Evolutionary conservation across 2,888 invertebrate genomes (phyloP).

Genomic region (Stenchaetothrips biformis): DNA sequence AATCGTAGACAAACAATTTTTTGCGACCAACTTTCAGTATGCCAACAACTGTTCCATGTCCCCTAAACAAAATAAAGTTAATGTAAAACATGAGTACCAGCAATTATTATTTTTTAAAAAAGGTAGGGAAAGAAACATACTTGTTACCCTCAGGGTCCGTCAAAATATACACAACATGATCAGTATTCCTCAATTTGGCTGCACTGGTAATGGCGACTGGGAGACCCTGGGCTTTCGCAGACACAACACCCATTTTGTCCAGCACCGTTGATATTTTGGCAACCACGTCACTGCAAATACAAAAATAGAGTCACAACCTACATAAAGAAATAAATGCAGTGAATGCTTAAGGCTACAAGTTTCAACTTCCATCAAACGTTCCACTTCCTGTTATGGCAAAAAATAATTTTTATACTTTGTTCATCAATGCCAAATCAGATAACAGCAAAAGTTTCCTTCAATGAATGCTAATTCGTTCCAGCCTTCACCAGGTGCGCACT

Average conservation of each 20-base stretch:
- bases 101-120: constrained; percentile 3
- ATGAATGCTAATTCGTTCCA: too few relatives aligned
- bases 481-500: too few relatives aligned
- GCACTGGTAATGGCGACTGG: constrained; percentile 68
- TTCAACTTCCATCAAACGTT: too few relatives aligned
- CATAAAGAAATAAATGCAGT: not conserved
- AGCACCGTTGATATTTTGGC: constrained; percentile 48
- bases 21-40: constrained; percentile 86
- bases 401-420: too few relatives aligned
- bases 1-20: constrained; percentile 79
- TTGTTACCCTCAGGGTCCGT: constrained; percentile 53
- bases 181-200: constrained; percentile 58
- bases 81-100: not conserved
- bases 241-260: constrained; percentile 66
- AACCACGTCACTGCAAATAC: not conserved
- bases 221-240: constrained; percentile 68
- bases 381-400: too few relatives aligned
- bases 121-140: constrained; percentile 48
- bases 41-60: constrained; percentile 67
- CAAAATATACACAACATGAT: constrained; percentile 54
- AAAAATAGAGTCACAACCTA: not conserved
- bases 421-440: too few relatives aligned
- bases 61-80: constrained; percentile 51
- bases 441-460: too few relatives aligned
- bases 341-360: too few relatives aligned